These are phyloP conservation scores for Drosophila yooni DNA, from an alignment of 2,888 invertebrate genomes.

Conservation along the genomic window DNA sequence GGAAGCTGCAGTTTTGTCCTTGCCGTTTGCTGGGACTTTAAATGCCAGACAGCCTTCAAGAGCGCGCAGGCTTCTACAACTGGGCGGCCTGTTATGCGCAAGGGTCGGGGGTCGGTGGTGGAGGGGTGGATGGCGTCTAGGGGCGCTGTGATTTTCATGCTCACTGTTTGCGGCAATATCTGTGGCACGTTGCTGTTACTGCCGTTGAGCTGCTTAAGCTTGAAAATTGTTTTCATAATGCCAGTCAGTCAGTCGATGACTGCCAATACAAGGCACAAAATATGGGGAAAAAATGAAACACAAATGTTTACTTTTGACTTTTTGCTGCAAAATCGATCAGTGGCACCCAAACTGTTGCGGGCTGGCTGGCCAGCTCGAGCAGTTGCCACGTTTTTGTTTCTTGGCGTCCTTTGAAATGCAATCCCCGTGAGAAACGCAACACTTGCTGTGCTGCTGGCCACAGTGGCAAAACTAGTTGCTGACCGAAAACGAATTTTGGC, in stretches of 20 bases:
- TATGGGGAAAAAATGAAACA: neutral
- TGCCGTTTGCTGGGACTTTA: conserved; percentile 57
- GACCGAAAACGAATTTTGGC: conserved; percentile 43
- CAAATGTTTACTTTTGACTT: conserved; percentile 59
- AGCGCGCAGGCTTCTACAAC: conserved; percentile 43
- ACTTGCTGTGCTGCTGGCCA: conserved; percentile 67
- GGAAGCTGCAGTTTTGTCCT: conserved; percentile 69
- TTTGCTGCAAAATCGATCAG: conserved; percentile 72
- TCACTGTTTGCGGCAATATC: conserved; percentile 57
- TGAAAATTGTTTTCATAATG: conserved; percentile 78
- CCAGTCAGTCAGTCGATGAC: conserved; percentile 42
- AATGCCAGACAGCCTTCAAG: conserved; percentile 71
- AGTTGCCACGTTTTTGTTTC: conserved; percentile 28
- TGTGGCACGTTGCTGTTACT: conserved; percentile 33
- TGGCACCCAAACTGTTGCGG: conserved; percentile 50
- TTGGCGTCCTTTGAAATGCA: conserved; percentile 72
- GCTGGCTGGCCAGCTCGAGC: conserved; percentile 4
- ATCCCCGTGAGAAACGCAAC: conserved; percentile 84
- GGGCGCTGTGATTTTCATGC: conserved; percentile 52
- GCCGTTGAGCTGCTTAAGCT: conserved; percentile 73
- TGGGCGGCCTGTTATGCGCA: conserved; percentile 8
- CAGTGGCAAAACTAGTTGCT: conserved; percentile 11
- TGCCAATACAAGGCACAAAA: conserved; percentile 3
- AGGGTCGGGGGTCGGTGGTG: neutral
- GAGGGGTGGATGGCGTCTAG: neutral